Evolutionary conservation across 2,888 invertebrate genomes (phyloP).

Genomic region (Acanthosepion lycidas): DNA sequence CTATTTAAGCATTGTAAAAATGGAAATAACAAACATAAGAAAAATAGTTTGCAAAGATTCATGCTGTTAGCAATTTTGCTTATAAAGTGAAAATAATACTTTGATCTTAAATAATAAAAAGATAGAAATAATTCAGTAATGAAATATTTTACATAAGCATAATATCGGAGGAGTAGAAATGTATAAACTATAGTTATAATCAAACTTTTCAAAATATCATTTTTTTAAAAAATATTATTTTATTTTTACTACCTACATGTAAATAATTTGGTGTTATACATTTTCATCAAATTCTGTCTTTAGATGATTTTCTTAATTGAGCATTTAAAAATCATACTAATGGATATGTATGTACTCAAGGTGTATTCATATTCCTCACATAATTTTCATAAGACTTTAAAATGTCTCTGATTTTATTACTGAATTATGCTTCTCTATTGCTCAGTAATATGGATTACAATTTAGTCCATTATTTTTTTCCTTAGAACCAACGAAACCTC

Average conservation of each 20-base stretch:
- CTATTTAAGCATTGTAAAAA: neutral
- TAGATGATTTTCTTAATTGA: neutral
- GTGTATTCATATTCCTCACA: neutral
- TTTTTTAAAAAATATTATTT: neutral
- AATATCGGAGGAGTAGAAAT: neutral
- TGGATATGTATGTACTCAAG: neutral
- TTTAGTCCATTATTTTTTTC: constrained; percentile 7
- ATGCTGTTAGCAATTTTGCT: neutral
- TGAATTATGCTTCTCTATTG: neutral
- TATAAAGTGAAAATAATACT: neutral
- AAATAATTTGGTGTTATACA: neutral
- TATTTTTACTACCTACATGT: too few relatives aligned
- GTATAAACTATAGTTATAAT: neutral
- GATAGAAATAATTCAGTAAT: neutral
- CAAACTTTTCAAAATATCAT: neutral
- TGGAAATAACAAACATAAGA: neutral
- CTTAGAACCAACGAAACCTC: constrained; percentile 43
- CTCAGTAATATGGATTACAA: neutral
- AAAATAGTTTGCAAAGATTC: too few relatives aligned
- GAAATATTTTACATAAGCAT: neutral
- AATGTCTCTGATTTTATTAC: neutral
- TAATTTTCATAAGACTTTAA: neutral
- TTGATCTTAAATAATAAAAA: neutral
- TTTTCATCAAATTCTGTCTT: neutral
- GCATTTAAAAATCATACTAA: neutral